Percentiles rank a stretch among this genome's conserved stretches.
These are phyloP conservation scores for Myiopsitta monachus DNA, from an alignment of 2,113 vertebrate species.

Conservation along the genomic window DNA sequence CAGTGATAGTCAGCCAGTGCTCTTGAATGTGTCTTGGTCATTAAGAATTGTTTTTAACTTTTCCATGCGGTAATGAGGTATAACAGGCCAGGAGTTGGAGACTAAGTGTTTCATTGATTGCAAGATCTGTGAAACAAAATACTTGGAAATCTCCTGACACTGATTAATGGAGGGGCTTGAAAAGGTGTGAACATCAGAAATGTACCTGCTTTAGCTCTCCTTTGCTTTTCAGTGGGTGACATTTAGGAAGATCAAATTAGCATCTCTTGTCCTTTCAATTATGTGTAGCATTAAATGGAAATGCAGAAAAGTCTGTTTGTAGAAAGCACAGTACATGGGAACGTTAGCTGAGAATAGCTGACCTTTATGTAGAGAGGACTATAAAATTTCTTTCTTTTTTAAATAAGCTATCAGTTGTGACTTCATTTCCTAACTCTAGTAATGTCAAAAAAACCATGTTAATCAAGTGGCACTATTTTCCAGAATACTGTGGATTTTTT, in stretches of 20 bases:
- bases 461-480: background rate
- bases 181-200: constrained; percentile 9
- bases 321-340: constrained; percentile 18
- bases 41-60: constrained; percentile 52
- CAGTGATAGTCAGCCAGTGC: background rate
- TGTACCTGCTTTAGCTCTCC: background rate
- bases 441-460: background rate
- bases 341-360: background rate
- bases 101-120: constrained; percentile 41
- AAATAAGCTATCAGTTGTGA: background rate
- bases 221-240: constrained; percentile 10
- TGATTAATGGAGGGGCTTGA: constrained; percentile 15
- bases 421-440: background rate
- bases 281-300: constrained; percentile 13
- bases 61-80: background rate
- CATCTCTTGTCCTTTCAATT: constrained; percentile 53
- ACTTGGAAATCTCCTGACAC: constrained; percentile 41
- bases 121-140: constrained; percentile 2
- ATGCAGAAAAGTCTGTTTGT: constrained; percentile 46
- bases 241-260: constrained; percentile 51
- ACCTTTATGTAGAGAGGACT: background rate
- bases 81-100: background rate
- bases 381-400: background rate
- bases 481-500: background rate
- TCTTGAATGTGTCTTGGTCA: constrained; percentile 23